A percentile compares a stretch with the other conserved stretches of the same genome.
Conservation (phyloP, 2,888 invertebrate species). For the Agonopterix arenella region DNA sequence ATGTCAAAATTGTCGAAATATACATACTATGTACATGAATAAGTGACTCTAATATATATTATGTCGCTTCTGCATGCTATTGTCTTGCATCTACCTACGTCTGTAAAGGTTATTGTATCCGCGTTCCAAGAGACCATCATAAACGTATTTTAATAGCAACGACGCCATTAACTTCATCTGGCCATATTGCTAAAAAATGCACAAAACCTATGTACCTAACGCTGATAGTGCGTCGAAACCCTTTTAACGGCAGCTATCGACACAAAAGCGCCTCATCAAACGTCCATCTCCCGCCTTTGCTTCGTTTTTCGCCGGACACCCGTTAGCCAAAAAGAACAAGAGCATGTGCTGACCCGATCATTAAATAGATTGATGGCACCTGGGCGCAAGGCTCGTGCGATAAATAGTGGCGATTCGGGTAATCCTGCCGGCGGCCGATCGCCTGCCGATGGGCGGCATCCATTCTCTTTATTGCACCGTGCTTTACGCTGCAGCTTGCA, state of each 20-base stretch:
- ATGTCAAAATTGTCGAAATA: no score
- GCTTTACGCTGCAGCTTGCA: constrained; percentile 57
- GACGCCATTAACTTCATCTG: constrained; percentile 21
- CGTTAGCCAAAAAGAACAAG: constrained; percentile 64
- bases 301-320: constrained; percentile 49
- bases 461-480: constrained; percentile 76
- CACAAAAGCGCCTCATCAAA: constrained; percentile 76
- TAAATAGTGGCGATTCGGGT: constrained; percentile 77
- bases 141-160: constrained; percentile 4
- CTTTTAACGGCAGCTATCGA: constrained; percentile 64
- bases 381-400: constrained; percentile 74
- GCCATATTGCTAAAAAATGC: constrained; percentile 28
- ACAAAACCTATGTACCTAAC: constrained; percentile 24
- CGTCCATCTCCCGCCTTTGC: constrained; percentile 63
- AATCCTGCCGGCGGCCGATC: constrained; percentile 67
- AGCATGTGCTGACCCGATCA: constrained; percentile 76
- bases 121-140: no score
- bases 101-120: no score
- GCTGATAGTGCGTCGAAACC: constrained; percentile 56
- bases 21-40: no score
- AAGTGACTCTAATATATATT: no score
- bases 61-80: no score
- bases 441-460: constrained; percentile 72
- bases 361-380: constrained; percentile 77
- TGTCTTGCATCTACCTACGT: no score